Percentiles rank a stretch among this genome's conserved stretches.
Evolutionary conservation across 2,113 vertebrate species (phyloP).

Genomic region (Arizona elegans): DNA sequence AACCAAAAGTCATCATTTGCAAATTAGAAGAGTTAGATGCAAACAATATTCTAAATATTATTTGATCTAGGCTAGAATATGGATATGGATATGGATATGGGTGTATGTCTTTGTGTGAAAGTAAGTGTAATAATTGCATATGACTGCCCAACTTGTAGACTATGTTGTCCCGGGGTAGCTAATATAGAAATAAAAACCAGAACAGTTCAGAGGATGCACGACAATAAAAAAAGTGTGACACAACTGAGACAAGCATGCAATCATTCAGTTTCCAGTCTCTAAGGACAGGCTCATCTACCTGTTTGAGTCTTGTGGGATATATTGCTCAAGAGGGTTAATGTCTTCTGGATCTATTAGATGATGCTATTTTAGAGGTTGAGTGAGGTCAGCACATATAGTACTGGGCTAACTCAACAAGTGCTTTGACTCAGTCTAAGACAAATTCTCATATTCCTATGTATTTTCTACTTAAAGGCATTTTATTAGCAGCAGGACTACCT

Average conservation of each 20-base stretch:
- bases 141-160: neutral
- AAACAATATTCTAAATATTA: neutral
- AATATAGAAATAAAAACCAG: neutral
- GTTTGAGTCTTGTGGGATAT: neutral
- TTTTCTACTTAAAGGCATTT: conserved; percentile 1
- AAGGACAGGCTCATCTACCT: neutral
- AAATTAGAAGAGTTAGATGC: neutral
- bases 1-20: neutral
- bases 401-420: neutral
- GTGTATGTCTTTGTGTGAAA: neutral
- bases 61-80: neutral
- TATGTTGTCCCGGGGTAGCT: neutral
- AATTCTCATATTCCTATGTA: neutral
- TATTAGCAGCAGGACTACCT: neutral
- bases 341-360: neutral
- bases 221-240: neutral
- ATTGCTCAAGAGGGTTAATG: neutral
- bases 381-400: neutral
- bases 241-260: neutral
- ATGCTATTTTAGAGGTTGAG: neutral
- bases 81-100: no score
- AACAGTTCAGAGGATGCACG: neutral
- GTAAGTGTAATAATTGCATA: neutral
- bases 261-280: neutral
- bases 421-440: neutral